These are phyloP conservation scores for Apteryx owenii DNA, from an alignment of 2,113 vertebrate genomes.

Conservation along the genomic window DNA sequence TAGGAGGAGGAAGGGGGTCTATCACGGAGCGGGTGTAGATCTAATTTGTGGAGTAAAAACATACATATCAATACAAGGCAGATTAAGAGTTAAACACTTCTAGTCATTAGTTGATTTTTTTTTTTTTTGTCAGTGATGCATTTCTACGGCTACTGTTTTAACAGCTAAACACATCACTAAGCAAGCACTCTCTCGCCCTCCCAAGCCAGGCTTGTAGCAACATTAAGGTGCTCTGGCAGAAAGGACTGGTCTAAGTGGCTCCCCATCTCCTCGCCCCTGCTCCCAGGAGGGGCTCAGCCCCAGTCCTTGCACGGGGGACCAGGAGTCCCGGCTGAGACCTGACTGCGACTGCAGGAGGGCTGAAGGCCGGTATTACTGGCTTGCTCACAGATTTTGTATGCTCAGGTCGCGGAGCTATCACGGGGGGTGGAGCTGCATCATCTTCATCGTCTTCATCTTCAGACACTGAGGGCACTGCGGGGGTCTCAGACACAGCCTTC, in stretches of 20 bases:
- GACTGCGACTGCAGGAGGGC: fast-evolving
- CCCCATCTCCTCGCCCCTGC: neutral
- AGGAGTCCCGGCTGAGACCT: neutral
- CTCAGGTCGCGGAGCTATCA: slow-evolving; percentile 92
- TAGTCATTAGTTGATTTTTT: neutral
- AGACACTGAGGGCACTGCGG: slow-evolving; percentile 89
- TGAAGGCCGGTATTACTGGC: neutral
- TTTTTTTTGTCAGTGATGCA: neutral
- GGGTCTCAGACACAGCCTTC: slow-evolving; percentile 90
- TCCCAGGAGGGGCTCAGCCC: neutral
- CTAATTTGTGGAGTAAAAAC: slow-evolving; percentile 70
- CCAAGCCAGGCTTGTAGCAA: neutral
- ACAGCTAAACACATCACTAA: neutral
- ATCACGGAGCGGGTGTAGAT: slow-evolving; percentile 97
- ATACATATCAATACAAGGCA: neutral
- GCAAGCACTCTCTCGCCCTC: neutral
- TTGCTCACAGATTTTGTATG: slow-evolving; percentile 96
- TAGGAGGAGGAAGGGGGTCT: slow-evolving; percentile 87
- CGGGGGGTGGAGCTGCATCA: slow-evolving; percentile 88
- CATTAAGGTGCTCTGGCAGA: neutral
- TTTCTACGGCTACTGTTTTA: neutral
- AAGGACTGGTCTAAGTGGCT: neutral
- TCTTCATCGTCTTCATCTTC: slow-evolving; percentile 92
- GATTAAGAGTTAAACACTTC: neutral
- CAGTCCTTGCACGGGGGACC: neutral